Conservation (phyloP, 2,113 vertebrate genomes). For the Gallinago paraguaiae region DNA sequence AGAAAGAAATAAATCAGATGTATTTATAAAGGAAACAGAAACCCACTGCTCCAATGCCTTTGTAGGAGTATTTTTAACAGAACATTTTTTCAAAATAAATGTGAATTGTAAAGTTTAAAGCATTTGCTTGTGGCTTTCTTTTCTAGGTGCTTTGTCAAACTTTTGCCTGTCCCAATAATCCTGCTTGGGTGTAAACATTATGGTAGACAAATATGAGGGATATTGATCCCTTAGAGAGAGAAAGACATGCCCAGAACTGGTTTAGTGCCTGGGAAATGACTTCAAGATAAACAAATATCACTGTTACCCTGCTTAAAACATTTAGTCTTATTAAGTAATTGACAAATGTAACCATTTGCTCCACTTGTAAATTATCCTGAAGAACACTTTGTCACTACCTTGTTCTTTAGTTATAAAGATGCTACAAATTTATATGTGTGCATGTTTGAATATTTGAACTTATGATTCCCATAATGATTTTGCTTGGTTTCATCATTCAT, state of each 20-base stretch:
- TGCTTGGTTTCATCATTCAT: neutral
- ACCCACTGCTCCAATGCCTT: conserved; percentile 75
- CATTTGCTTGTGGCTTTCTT: conserved; percentile 47
- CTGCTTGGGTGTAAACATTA: neutral
- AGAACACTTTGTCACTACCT: neutral
- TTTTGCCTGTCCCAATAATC: neutral
- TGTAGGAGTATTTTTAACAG: conserved; percentile 82
- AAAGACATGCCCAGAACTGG: neutral
- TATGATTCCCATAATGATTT: neutral
- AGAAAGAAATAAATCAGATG: conserved; percentile 67
- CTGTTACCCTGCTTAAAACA: neutral
- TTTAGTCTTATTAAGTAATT: neutral
- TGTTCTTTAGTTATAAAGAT: neutral
- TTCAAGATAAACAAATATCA: neutral
- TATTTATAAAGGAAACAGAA: conserved; percentile 67
- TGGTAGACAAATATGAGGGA: neutral
- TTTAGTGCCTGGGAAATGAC: neutral
- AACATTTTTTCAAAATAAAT: conserved; percentile 79
- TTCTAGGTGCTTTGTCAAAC: neutral
- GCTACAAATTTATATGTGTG: neutral
- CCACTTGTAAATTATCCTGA: neutral
- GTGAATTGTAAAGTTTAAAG: conserved; percentile 78
- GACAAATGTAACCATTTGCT: neutral
- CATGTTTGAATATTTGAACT: neutral
- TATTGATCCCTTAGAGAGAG: neutral